phyloP scores from a whole-genome alignment of 2,888 invertebrate species.

The Romanomermis culicivorax region DNA sequence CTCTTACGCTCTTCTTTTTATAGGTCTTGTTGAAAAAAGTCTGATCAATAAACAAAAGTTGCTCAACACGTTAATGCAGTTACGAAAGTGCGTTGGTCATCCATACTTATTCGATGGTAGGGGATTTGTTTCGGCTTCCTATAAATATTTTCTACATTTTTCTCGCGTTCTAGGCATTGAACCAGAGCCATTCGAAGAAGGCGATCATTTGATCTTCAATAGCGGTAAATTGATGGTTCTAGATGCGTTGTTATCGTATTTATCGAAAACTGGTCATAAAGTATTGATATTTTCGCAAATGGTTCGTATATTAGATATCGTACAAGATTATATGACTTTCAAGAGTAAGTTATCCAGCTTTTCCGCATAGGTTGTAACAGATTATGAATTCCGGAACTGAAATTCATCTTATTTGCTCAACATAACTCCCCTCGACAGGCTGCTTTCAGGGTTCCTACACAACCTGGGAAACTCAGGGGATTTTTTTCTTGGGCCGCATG shows the following conservation, averaged over 20 bases:
- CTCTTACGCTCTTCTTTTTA: too few species aligned
- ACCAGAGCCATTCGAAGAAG: constrained; percentile 33
- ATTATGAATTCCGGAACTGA: too few species aligned
- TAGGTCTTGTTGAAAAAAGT: background rate
- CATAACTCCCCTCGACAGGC: too few species aligned
- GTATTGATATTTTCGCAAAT: constrained; percentile 34
- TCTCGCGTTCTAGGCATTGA: constrained; percentile 28
- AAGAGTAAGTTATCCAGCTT: constrained; percentile 16
- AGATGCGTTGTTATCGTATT: constrained; percentile 28
- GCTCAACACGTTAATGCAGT: constrained; percentile 31
- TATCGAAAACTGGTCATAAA: constrained; percentile 28
- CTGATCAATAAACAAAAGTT: constrained; percentile 8
- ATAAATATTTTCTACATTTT: background rate
- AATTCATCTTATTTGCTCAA: too few species aligned
- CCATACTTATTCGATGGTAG: constrained; percentile 34
- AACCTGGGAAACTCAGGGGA: too few species aligned
- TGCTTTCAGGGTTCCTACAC: too few species aligned
- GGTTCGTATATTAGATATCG: constrained; percentile 31
- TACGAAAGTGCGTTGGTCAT: constrained; percentile 32
- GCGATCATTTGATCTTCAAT: constrained; percentile 32
- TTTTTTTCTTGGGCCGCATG: too few species aligned
- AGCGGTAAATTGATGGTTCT: constrained; percentile 31
- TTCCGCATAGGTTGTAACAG: too few species aligned
- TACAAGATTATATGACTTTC: constrained; percentile 31
- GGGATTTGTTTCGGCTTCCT: too few species aligned